Evolutionary conservation across 2,113 vertebrate species (phyloP), one percentile per base, ranked within the genome.

Genomic region (Mungos mungo): DNA sequence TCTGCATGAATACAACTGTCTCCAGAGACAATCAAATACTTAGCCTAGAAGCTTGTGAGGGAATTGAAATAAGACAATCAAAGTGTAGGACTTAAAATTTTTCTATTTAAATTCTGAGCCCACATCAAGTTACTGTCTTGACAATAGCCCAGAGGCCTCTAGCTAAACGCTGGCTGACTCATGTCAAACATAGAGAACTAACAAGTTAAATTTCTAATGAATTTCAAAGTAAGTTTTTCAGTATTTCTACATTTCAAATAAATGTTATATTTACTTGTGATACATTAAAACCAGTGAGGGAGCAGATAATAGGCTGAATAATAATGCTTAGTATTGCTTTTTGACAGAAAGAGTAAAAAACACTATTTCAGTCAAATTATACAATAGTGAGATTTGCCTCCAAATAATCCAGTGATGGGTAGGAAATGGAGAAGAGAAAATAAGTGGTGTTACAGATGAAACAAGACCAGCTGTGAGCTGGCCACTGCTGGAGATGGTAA

Each of bases 241-340:
- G 14, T 47, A 94, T 41, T 92, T 92, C 19, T 45, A 38, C 35
- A 95, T 95, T 83, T 82, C 38, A 88, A 95, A 66, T 74, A 74
- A 92, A 83, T 41, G 35, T 23, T 79, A 81, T 71, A 91, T 84
- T 45, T 74, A 94, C 18, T 41, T 88, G 33, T 82, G 69, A 69
- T 77, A 82, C 27, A 94, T 27, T 82, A n/a, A 94, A 94, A 18
- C 31, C 29, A 87, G 74, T 33, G 41, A 57, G 35, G 27, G 68
- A 66, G 35, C 25, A 63, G 79, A 71, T 41, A 90, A 84, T 66
- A 92, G 5, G 31, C 27, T 77, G 7, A 63, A 80, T 80, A 27
- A 72, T 7, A 52, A 18, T 54, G 41, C n/a, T 86, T 54, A 66
- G 35, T 57, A 76, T 1, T 81, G 45, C 19, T 74, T 21, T 86